A percentile compares a stretch with the other conserved stretches of the same genome.
Evolutionary conservation across 2,797 vertebrate genomes (phyloP).

Genomic region (Tragopan temminckii): DNA sequence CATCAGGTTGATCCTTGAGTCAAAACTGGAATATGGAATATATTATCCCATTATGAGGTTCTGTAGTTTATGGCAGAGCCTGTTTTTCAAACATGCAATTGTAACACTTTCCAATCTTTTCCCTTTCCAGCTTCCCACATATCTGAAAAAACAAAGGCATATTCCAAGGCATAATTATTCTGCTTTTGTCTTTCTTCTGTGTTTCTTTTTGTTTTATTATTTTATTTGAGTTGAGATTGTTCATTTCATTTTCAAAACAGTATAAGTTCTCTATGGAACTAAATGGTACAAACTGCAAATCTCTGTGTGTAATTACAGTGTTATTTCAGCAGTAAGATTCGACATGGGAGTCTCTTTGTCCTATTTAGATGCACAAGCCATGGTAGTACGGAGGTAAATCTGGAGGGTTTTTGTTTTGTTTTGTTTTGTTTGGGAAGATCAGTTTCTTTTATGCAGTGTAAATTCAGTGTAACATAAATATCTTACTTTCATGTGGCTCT

Average conservation of each 20-base stretch:
- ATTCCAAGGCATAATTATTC: background rate
- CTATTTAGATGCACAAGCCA: background rate
- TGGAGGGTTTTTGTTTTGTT: background rate
- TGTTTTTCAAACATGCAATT: background rate
- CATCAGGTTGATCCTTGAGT: background rate
- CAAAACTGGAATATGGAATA: background rate
- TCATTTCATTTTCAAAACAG: background rate
- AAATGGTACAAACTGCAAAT: background rate
- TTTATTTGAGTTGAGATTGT: background rate
- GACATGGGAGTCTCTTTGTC: background rate
- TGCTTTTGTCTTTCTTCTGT: background rate
- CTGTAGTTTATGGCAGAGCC: background rate
- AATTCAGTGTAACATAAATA: background rate
- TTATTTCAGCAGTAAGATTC: background rate
- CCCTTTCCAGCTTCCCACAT: background rate
- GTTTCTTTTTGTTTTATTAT: background rate
- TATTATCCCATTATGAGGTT: background rate
- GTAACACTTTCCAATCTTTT: background rate
- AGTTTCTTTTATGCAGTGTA: background rate
- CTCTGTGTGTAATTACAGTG: background rate
- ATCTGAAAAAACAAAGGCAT: accelerated
- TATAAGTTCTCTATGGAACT: background rate
- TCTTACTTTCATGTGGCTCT: background rate
- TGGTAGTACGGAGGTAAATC: background rate
- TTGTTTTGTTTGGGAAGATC: background rate